Evolutionary conservation across 2,797 vertebrate species (phyloP), one percentile per base, ranked within the genome.

Genomic region (Amniataba percoides): DNA sequence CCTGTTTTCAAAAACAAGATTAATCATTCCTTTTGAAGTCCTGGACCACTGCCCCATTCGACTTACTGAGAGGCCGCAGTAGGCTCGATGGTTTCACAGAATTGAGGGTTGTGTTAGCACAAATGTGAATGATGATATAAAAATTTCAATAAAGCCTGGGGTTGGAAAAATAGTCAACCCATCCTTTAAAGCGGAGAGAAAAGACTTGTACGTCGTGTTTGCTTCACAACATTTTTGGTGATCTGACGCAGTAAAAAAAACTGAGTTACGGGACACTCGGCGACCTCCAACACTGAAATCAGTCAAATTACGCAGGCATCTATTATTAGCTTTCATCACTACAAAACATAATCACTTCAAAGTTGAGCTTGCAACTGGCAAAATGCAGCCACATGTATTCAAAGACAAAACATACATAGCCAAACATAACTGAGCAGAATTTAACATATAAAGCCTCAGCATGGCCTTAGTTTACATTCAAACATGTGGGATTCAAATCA

Each of bases 261-360:
- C n/a, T n/a, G 27, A 31, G 31, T 45, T 55, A 57, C 19, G 25
- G 23, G 74, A 81, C 64, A 62, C 61, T 58, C 45, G 46, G 66
- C 52, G 62, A 25, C 16, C 31, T 62, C 19, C 1, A 40, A 45
- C n/a, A 5, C 36, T 39, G 14, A 58, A 45, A 68, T 68, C 46
- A 14, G 19, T 19, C 27, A 40, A 76, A 70, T 5, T 46, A 63
- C 55, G 52, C 71, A 76, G 48, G 45, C 51, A 57, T 51, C 51
- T 53, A 60, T 86, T 77, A 71, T 66, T 82, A 65, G 45, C 14
- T 71, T 57, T 67, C 14, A 65, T 82, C 65, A 57, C 61, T 60
- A 73, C 43, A 72, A 68, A 83, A 74, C 66, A 77, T 56, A 45
- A 67, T 77, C 65, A 75, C 66, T 79, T 77, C 60, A 80, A 85